Evolutionary conservation across 2,888 invertebrate genomes (phyloP).

Genomic region (Limnephilus lunatus): DNA sequence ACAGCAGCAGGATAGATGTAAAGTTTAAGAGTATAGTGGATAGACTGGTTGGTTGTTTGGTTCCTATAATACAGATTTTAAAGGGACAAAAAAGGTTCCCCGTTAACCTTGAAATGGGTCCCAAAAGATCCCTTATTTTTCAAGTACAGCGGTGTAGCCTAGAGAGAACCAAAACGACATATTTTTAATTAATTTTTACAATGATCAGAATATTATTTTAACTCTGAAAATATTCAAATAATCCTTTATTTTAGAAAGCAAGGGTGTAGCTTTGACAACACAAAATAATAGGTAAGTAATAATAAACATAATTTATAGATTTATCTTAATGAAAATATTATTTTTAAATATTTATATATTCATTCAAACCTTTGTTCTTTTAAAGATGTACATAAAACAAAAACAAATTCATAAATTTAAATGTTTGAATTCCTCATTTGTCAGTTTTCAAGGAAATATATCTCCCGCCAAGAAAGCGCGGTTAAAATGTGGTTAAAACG

Average conservation of each 20-base stretch:
- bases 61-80: slow-evolving; percentile 40
- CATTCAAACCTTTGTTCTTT: not conserved
- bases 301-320: no score
- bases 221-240: not conserved
- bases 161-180: not conserved
- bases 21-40: not conserved
- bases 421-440: not conserved
- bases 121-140: slow-evolving; percentile 55
- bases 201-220: not conserved
- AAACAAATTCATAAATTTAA: not conserved
- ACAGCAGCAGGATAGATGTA: not conserved
- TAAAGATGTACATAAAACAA: not conserved
- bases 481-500: slow-evolving; percentile 59
- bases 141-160: slow-evolving; percentile 17
- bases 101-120: slow-evolving; percentile 62
- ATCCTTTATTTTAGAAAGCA: not conserved
- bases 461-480: slow-evolving; percentile 60
- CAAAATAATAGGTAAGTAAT: not conserved
- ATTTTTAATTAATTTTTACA: not conserved
- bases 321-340: no score
- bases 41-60: not conserved
- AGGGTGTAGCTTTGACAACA: not conserved
- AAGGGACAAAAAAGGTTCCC: slow-evolving; percentile 54
- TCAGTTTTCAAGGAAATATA: not conserved
- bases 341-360: no score